These are phyloP conservation scores for Strix occidentalis DNA, from an alignment of 2,797 vertebrate genomes.

Conservation along the genomic window DNA sequence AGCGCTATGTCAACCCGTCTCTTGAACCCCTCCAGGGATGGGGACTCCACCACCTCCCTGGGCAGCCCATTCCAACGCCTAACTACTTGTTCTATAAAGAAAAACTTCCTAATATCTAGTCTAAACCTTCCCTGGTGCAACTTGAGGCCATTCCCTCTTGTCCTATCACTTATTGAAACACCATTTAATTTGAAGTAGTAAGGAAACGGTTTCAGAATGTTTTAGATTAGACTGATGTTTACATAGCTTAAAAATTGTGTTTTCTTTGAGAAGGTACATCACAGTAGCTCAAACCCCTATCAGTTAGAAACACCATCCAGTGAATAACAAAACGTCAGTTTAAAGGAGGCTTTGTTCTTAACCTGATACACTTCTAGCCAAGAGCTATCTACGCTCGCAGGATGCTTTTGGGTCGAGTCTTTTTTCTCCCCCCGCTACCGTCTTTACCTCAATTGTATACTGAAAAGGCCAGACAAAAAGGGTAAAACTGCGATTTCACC, in stretches of 20 bases:
- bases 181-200: neutral
- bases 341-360: neutral
- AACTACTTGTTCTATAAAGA: too few relatives aligned
- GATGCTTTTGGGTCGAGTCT: neutral
- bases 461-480: neutral
- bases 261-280: neutral
- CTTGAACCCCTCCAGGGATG: too few relatives aligned
- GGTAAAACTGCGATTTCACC: neutral
- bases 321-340: neutral
- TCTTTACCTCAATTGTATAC: neutral
- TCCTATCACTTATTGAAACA: neutral
- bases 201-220: neutral
- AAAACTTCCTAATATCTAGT: too few relatives aligned
- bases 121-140: too few relatives aligned
- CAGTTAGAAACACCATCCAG: neutral
- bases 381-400: neutral
- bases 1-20: too few relatives aligned
- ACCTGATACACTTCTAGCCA: neutral
- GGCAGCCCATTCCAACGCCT: too few relatives aligned
- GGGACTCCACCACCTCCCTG: too few relatives aligned
- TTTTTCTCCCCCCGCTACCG: rapidly evolving
- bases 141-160: too few relatives aligned
- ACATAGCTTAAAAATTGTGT: neutral
- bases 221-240: neutral
- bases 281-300: neutral